Evolutionary conservation across 2,888 invertebrate genomes (phyloP).

Genomic region (Chloroclystis v-ata): DNA sequence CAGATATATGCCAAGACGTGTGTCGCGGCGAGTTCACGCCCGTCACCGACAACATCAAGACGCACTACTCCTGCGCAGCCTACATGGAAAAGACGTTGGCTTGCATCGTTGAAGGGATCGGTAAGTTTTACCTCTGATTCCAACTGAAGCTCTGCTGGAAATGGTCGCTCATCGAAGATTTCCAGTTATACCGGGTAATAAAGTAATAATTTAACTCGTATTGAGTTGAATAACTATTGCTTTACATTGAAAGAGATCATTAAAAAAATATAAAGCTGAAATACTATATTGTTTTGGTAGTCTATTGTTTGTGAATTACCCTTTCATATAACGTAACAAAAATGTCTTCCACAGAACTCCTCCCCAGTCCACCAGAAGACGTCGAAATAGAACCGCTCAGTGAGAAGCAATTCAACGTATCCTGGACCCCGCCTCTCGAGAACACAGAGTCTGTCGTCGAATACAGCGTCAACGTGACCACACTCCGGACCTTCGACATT

Average conservation of each 20-base stretch:
- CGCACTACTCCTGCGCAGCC: conserved; percentile 89
- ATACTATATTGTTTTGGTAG: too few species aligned
- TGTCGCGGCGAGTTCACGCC: conserved; percentile 91
- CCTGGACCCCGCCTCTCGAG: conserved; percentile 83
- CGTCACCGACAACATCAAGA: conserved; percentile 89
- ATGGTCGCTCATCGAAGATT: too few species aligned
- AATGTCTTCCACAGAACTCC: conserved; percentile 71
- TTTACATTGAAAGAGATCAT: too few species aligned
- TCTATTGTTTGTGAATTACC: too few species aligned
- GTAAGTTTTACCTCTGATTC: conserved; percentile 44
- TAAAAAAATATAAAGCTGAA: too few species aligned
- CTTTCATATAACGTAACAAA: background rate
- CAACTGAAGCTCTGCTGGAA: too few species aligned
- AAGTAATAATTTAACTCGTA: too few species aligned
- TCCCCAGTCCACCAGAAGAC: conserved; percentile 86
- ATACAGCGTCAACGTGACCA: conserved; percentile 85
- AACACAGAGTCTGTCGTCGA: conserved; percentile 81
- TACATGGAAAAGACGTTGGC: conserved; percentile 89
- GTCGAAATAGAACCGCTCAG: conserved; percentile 85
- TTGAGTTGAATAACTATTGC: too few species aligned
- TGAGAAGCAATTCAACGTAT: conserved; percentile 83
- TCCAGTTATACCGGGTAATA: too few species aligned
- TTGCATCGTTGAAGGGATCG: conserved; percentile 89
- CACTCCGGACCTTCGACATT: conserved; percentile 82
- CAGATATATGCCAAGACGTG: conserved; percentile 91